phyloP scores from a whole-genome alignment of 2,113 vertebrate species.

The Plotosus lineatus region DNA sequence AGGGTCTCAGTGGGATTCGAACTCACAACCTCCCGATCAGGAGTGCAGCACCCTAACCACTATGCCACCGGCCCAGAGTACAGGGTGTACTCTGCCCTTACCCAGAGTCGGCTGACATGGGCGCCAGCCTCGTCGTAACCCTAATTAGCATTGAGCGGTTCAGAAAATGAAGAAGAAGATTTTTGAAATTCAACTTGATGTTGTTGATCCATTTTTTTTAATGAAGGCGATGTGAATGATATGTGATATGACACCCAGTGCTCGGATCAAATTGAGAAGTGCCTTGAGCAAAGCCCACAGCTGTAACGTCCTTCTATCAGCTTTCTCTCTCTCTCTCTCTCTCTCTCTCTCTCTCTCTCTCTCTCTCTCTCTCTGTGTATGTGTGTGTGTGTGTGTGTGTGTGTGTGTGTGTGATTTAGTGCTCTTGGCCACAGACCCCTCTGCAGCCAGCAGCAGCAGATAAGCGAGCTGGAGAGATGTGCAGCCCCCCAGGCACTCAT shows the following conservation, averaged over 20 bases:
- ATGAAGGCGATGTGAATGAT: conserved; percentile 55
- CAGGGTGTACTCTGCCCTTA: too few species aligned
- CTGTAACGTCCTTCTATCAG: conserved; percentile 58
- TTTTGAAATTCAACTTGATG: conserved; percentile 14
- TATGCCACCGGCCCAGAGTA: too few species aligned
- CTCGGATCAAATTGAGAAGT: conserved; percentile 46
- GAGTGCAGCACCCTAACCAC: too few species aligned
- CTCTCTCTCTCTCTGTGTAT: too few species aligned
- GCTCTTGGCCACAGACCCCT: conserved; percentile 71
- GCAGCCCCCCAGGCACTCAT: conserved; percentile 35
- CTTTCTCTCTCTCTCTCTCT: too few species aligned
- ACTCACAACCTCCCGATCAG: too few species aligned
- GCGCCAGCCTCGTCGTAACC: too few species aligned
- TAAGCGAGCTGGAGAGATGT: conserved; percentile 68
- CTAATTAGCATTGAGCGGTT: too few species aligned
- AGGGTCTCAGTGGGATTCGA: too few species aligned
- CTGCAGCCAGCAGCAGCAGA: conserved; percentile 69
- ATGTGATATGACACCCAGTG: conserved; percentile 72
- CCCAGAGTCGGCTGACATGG: too few species aligned
- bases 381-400: conserved; percentile 47
- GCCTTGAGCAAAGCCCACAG: conserved; percentile 27
- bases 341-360: too few species aligned
- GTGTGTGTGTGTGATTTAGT: conserved; percentile 33
- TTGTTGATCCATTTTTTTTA: conserved; percentile 60
- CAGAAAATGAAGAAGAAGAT: too few species aligned